Base-by-base conservation (phyloP, 2,113 vertebrate genomes). In the human (Homo sapiens) region DNA sequence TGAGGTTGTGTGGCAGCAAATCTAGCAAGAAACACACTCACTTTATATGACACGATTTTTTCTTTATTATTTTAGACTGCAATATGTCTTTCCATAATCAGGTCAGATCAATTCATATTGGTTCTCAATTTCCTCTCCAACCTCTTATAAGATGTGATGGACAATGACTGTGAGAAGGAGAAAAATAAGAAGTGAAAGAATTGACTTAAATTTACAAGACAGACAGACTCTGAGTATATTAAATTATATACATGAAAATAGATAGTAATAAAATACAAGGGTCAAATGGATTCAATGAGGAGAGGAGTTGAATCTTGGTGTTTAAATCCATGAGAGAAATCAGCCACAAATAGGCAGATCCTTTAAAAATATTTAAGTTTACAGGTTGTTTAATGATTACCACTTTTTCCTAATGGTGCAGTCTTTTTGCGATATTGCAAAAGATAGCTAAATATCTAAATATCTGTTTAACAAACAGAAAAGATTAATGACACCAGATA, bases 51-150 rank as follows among this genome's bases (percentile, higher is more conserved):
- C 18, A 50, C 1, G 11, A 4, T 73, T 43, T 93, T 87, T 73
- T 17, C 87, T 96, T 78, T 80, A 83, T 90, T 91, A 88, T 75
- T 93, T 92, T 57, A 73, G 25, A 66, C 40, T 85, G 66, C 8
- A 68, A 48, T 93, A 40, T 76, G 35, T 52, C 38, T 81, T 91
- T 90, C 18, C 20, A 82, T 70, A 96, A 95, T 82, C 57, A 32
- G 18, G 27, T 88, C 59, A 82, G n/a, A 97, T 68, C 64, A 90
- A 18, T 85, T 92, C 80, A 70, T 57, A 40, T 8, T 43, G 23
- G 3, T 72, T 84, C 32, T 86, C 64, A 78, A 32, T 88, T 97
- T 97, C 57, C 61, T 20, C 25, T 45, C 64, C 32, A 90, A 38
- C 79, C 11, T 16, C 2, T 57, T 68, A 20, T 17, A 45, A 10